phyloP scores from a whole-genome alignment of 2,888 invertebrate species.

The Aromia moschata region DNA sequence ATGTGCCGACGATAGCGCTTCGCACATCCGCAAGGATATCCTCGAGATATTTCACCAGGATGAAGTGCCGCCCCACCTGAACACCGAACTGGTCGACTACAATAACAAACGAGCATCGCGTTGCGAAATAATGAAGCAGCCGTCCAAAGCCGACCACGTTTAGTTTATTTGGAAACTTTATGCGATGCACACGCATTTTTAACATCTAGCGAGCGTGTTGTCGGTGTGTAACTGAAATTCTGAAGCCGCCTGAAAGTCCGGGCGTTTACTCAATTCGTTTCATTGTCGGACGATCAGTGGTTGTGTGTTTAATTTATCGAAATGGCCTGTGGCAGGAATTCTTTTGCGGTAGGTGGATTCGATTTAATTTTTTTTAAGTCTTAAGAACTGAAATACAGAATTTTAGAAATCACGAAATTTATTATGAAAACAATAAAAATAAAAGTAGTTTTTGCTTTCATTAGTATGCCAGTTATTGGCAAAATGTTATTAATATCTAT shows the following conservation, averaged over 20 bases:
- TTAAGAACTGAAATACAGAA: too few relatives aligned
- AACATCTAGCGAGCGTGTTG: conserved; percentile 36
- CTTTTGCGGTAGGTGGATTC: conserved; percentile 15
- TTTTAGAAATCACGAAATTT: too few relatives aligned
- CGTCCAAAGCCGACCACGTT: conserved; percentile 51
- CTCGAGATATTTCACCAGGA: conserved; percentile 6
- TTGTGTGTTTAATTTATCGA: conserved; percentile 3
- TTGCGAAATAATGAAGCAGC: conserved; percentile 58
- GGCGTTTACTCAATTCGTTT: not conserved
- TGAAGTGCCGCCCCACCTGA: conserved; percentile 31
- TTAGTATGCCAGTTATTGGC: too few relatives aligned
- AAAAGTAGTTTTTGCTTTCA: too few relatives aligned
- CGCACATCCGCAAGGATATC: conserved; percentile 35
- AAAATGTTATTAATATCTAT: too few relatives aligned
- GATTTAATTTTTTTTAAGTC: too few relatives aligned
- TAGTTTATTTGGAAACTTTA: conserved; percentile 60
- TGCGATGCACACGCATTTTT: conserved; percentile 59
- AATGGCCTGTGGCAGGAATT: conserved; percentile 9
- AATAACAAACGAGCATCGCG: conserved; percentile 48
- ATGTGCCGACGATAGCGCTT: conserved; percentile 34
- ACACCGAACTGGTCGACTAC: conserved; percentile 34
- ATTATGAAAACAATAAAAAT: too few relatives aligned
- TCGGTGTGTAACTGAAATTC: conserved; percentile 25
- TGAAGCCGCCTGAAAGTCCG: conserved; percentile 7
- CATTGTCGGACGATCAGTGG: conserved; percentile 16